Evolutionary conservation across 1,140 invertebrate species (phyloP).

Genomic region (Lordiphosa collinella): DNA sequence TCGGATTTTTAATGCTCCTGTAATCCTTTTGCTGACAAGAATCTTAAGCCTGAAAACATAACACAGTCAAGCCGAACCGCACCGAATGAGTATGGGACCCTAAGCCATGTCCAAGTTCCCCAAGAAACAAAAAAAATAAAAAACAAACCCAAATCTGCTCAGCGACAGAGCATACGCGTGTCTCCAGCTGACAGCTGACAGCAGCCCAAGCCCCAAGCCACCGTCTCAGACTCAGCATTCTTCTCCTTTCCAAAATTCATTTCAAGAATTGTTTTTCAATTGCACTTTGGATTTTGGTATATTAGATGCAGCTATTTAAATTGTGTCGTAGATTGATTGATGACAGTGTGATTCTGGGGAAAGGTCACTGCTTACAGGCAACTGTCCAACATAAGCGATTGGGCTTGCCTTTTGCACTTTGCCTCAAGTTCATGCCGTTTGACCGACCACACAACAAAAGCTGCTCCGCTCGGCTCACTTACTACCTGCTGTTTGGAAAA

Average conservation of each 20-base stretch:
- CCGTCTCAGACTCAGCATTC: not conserved
- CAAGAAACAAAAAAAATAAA: slow-evolving; percentile 20
- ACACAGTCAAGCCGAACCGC: slow-evolving; percentile 21
- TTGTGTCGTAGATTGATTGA: slow-evolving; percentile 62
- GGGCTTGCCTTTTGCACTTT: slow-evolving; percentile 48
- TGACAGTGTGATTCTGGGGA: slow-evolving; percentile 31
- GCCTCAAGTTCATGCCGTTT: slow-evolving; percentile 22
- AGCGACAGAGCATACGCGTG: slow-evolving; percentile 50
- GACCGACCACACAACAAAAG: slow-evolving; percentile 19
- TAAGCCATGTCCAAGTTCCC: slow-evolving; percentile 34
- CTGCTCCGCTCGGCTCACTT: slow-evolving; percentile 25
- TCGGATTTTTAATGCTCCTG: slow-evolving; percentile 62
- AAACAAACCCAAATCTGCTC: slow-evolving; percentile 38
- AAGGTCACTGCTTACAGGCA: slow-evolving; percentile 5
- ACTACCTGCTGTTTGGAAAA: slow-evolving; percentile 61
- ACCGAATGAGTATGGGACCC: slow-evolving; percentile 17
- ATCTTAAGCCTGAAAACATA: slow-evolving; percentile 60
- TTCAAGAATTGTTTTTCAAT: slow-evolving; percentile 42
- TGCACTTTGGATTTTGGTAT: slow-evolving; percentile 21
- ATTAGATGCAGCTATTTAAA: slow-evolving; percentile 70
- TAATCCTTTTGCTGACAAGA: slow-evolving; percentile 73
- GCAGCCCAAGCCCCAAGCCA: slow-evolving; percentile 16
- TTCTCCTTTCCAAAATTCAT: not conserved
- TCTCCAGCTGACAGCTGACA: slow-evolving; percentile 63
- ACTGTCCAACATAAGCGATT: slow-evolving; percentile 52